phyloP scores from a whole-genome alignment of 2,888 invertebrate genomes.

The Sinelater perroti region DNA sequence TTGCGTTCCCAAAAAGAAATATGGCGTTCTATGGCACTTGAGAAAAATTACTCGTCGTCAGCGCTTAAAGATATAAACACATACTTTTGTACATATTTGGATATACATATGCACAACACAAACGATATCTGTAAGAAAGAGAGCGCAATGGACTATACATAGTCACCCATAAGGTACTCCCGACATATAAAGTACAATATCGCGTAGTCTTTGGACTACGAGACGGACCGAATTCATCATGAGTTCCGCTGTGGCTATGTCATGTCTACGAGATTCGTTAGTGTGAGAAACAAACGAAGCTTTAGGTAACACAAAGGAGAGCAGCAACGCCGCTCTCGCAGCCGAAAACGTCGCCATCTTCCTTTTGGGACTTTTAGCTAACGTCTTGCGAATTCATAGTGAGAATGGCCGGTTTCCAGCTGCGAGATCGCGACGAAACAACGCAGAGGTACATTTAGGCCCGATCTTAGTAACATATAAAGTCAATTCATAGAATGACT shows the following conservation, averaged over 20 bases:
- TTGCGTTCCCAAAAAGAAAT: background rate
- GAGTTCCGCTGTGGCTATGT: conserved; percentile 6
- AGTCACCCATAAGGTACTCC: conserved; percentile 6
- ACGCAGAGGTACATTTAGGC: conserved; percentile 36
- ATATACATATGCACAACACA: conserved; percentile 38
- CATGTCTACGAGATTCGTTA: conserved; percentile 16
- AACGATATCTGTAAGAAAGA: conserved; percentile 28
- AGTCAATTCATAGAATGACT: conserved; percentile 58
- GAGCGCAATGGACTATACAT: conserved; percentile 20
- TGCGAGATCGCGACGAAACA: no score
- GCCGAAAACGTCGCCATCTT: no score
- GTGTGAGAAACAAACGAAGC: conserved; percentile 8
- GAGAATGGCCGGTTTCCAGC: no score
- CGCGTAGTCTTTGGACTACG: no score
- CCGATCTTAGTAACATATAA: conserved; percentile 40
- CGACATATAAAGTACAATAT: conserved; percentile 18
- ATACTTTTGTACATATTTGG: conserved; percentile 32
- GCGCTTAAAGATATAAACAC: conserved; percentile 3
- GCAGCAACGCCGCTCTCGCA: no score
- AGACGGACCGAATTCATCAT: no score
- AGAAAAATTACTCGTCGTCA: conserved; percentile 18
- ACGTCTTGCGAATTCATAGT: no score
- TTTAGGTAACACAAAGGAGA: no score
- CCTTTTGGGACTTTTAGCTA: no score
- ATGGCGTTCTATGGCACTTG: background rate